Base-by-base conservation (phyloP, 2,113 vertebrate species). In the Antigone vipio region DNA sequence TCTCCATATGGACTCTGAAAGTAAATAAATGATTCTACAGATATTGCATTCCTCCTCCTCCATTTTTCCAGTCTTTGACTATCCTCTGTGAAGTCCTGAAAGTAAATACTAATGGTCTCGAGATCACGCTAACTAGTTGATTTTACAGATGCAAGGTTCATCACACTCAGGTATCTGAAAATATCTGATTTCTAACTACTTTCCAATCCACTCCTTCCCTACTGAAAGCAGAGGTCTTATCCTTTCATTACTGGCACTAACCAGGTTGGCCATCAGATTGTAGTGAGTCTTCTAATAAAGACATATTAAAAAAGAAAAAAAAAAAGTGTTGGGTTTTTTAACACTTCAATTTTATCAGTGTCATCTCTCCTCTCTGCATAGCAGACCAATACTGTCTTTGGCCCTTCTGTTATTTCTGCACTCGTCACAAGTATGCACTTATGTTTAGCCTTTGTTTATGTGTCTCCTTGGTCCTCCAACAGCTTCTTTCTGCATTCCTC, bases 241-340 rank as follows among this genome's bases (percentile, higher is more conserved):
- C 66, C 34, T 80, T 88, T 64, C n/a, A 38, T 44, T 81, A 58
- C 13, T 67, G 44, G 47, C 34, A 44, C 34, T 47, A 81, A 64
- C 32, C n/a, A 35, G 12, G 5, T 52, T 88, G 71, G 38, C 27
- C 15, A 75, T 50, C 49, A 82, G 64, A 38, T 9, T 75, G 23
- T 15, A 55, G 9, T 21, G 56, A n/a, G 12, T 53, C 59, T 56
- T 87, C 30, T 30, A 89, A 50, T n/a, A 67, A 68, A 73, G 34
- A 56, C 10, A 20, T 32, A 71, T 24, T 50, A 21, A 15, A 50
- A 53, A 60, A 89, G 16, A 24, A 59, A 68, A 53, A 68, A 53
- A 53, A 62, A 15, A 47, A 49, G 20, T 0, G 0, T 17, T 18
- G 3, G 3, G 6, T 13, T 71, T 80, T 86, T 42, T 42, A 79